These are phyloP conservation scores for Halcyon badia DNA, from an alignment of 2,797 vertebrate species.

Conservation along the genomic window DNA sequence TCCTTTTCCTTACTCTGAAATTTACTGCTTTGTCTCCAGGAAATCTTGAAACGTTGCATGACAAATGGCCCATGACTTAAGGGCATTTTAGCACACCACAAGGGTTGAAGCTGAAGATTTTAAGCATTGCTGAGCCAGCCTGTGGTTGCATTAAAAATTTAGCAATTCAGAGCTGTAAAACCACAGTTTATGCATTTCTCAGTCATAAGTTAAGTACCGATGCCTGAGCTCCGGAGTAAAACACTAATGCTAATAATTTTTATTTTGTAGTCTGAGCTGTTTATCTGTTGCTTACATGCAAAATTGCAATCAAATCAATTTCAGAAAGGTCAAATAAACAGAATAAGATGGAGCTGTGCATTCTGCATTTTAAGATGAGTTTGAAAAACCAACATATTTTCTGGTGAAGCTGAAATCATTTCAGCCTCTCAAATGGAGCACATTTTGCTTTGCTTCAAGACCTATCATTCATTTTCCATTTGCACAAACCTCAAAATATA, in stretches of 20 bases:
- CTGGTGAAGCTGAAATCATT: neutral
- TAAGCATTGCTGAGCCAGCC: constrained; percentile 26
- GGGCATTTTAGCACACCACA: neutral
- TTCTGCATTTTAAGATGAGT: neutral
- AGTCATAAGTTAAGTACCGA: neutral
- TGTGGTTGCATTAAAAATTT: neutral
- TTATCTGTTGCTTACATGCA: neutral
- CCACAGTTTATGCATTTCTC: neutral
- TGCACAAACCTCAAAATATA: neutral
- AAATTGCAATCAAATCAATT: neutral
- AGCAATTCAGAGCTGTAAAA: constrained; percentile 1
- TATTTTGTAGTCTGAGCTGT: neutral
- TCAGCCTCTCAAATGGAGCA: neutral
- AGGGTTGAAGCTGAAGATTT: neutral
- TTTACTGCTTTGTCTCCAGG: constrained; percentile 20
- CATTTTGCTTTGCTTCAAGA: neutral
- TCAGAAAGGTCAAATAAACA: neutral
- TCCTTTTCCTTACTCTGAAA: neutral
- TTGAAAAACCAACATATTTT: neutral
- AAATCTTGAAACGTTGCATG: neutral
- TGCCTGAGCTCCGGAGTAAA: neutral
- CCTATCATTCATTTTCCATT: neutral
- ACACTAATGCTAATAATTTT: neutral
- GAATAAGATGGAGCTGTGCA: neutral
- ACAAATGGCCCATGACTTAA: neutral